Conservation (phyloP, 2,113 vertebrate genomes). For the Chaetodon trifascialis region DNA sequence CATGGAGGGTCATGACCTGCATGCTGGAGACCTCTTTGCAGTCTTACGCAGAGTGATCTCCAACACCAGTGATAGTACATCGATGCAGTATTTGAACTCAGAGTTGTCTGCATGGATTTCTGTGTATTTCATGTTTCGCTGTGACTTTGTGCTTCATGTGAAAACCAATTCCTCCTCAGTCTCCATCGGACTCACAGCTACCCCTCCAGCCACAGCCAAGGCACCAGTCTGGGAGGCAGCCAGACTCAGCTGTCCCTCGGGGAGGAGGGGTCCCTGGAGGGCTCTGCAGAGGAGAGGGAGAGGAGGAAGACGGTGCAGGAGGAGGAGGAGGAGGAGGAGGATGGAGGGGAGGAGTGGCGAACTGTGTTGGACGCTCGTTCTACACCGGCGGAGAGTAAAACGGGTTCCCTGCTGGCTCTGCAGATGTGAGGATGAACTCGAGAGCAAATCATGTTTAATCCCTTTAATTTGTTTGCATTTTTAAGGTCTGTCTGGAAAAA, state of each 20-base stretch:
- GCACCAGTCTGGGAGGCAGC: conserved; percentile 72
- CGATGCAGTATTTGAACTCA: background rate
- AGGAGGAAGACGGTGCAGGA: background rate
- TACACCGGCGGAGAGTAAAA: conserved; percentile 69
- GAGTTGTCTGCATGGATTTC: background rate
- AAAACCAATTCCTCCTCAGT: conserved; percentile 27
- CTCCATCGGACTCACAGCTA: conserved; percentile 64
- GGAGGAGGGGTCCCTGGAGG: conserved; percentile 63
- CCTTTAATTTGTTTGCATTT: background rate
- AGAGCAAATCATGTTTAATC: background rate
- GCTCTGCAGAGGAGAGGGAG: conserved; percentile 31
- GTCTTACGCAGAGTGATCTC: background rate
- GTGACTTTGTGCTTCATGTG: too few species aligned
- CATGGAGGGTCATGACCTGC: background rate
- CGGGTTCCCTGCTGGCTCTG: conserved; percentile 48
- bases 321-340: conserved; percentile 54
- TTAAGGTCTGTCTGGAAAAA: background rate
- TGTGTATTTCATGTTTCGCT: background rate
- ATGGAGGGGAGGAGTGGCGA: conserved; percentile 52
- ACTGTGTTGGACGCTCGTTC: conserved; percentile 14
- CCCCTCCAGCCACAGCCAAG: conserved; percentile 62
- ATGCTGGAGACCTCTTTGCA: background rate
- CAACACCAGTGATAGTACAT: background rate
- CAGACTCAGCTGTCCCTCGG: conserved; percentile 62
- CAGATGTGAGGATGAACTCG: conserved; percentile 63